Base-by-base conservation (phyloP, 2,113 vertebrate species). In the Hippoglossus stenolepis region DNA sequence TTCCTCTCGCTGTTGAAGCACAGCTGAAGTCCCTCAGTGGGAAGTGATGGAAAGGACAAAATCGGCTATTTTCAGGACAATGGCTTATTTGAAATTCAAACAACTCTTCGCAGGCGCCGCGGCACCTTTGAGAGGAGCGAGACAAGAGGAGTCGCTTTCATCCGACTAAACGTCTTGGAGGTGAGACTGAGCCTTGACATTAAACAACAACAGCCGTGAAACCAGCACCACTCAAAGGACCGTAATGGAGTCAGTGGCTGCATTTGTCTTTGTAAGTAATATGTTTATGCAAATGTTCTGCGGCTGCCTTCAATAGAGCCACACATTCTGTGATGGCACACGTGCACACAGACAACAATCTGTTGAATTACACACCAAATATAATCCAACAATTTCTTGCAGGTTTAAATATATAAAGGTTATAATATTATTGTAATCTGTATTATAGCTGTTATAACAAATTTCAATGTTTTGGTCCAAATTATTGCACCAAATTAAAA, bases 51-150 rank as follows among this genome's bases (percentile, higher is more conserved):
- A 91, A 91, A 92, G 89, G 90, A 91, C 89, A 90, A 86, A 91
- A 87, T 69, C 76, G 73, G 81, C 82, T 80, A 89, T 86, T 89
- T 92, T 80, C 20, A 56, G 85, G 79, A 90, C 87, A 89, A 86
- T 83, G 84, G 85, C 86, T 93, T 82, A 91, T 90, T 90, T 90
- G 80, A 91, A 91, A 92, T 93, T 94, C 87, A 88, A 86, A 89
- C 87, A 87, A 88, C 81, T 79, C 87, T 85, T 80, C 78, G 62
- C 74, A 72, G 47, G 63, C 83, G 70, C 77, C 26, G 17, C 20
- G 65, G 81, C 68, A 78, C 87, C 83, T 89, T 68, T 18, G 80
- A 91, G 89, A 87, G 80, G 82, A 78, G 28, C 53, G 69, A 81
- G 79, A 85, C 85, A 81, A 85, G 83, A 85, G 83, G 70, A 87